Evolutionary conservation across 1,140 invertebrate genomes (phyloP).

Genomic region (Drosophila pseudoobscura): DNA sequence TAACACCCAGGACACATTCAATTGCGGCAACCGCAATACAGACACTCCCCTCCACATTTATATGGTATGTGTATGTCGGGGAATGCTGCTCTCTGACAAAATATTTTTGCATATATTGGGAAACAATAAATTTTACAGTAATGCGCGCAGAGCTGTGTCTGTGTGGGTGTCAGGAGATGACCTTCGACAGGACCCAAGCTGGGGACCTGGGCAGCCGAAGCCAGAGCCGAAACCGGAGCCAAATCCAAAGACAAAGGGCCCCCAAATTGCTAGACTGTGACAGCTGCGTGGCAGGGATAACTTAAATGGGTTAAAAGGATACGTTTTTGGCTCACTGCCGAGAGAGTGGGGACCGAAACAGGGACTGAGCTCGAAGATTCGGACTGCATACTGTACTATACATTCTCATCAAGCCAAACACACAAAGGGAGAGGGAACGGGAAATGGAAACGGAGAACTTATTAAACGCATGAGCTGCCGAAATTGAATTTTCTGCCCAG

Average conservation of each 20-base stretch:
- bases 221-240: slow-evolving; percentile 20
- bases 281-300: slow-evolving; percentile 78
- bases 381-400: background rate
- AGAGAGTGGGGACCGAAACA: too few species aligned
- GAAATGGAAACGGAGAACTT: slow-evolving; percentile 22
- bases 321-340: slow-evolving; percentile 43
- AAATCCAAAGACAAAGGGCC: slow-evolving; percentile 66
- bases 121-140: slow-evolving; percentile 79
- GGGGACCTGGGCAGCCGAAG: slow-evolving; percentile 1
- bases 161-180: slow-evolving; percentile 53
- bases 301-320: slow-evolving; percentile 80
- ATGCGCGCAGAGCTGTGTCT: slow-evolving; percentile 37
- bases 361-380: background rate
- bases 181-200: slow-evolving; percentile 57
- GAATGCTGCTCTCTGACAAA: slow-evolving; percentile 31
- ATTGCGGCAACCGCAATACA: slow-evolving; percentile 74
- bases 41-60: slow-evolving; percentile 26
- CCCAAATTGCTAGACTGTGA: slow-evolving; percentile 78
- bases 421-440: background rate
- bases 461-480: slow-evolving; percentile 51
- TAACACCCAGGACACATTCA: slow-evolving; percentile 60
- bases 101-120: slow-evolving; percentile 77
- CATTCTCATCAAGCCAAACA: slow-evolving; percentile 15
- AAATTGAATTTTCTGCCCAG: slow-evolving; percentile 40
- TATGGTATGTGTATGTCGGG: slow-evolving; percentile 23